Evolutionary conservation across 2,888 invertebrate genomes (phyloP).

Genomic region (Lymantria dispar): DNA sequence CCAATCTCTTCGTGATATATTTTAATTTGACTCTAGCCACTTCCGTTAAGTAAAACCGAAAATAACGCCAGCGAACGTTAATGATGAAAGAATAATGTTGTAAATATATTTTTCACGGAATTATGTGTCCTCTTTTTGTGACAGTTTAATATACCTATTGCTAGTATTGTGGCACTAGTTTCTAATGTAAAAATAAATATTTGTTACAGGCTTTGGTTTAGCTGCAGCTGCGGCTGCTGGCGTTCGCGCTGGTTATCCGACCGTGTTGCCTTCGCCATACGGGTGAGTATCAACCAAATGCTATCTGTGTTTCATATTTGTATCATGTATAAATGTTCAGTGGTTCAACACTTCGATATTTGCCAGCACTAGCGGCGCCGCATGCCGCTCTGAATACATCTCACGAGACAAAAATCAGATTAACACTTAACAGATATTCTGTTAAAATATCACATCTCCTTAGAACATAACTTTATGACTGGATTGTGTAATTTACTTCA

Average conservation of each 20-base stretch:
- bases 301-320: slow-evolving; percentile 48
- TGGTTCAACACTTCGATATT: slow-evolving; percentile 79
- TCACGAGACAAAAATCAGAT: slow-evolving; percentile 82
- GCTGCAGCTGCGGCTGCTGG: slow-evolving; percentile 84
- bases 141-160: slow-evolving; percentile 38
- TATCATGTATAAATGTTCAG: slow-evolving; percentile 76
- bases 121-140: slow-evolving; percentile 44
- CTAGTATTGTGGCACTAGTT: slow-evolving; percentile 12
- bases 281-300: slow-evolving; percentile 85
- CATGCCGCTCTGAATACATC: slow-evolving; percentile 71
- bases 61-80: slow-evolving; percentile 53
- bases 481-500: background rate
- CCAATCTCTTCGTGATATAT: slow-evolving; percentile 70
- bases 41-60: slow-evolving; percentile 74
- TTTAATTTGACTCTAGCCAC: slow-evolving; percentile 66
- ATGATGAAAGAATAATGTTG: slow-evolving; percentile 55
- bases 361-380: slow-evolving; percentile 77
- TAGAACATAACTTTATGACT: background rate
- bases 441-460: too few species aligned
- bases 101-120: slow-evolving; percentile 44
- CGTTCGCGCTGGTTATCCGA: slow-evolving; percentile 90
- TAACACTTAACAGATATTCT: slow-evolving; percentile 1
- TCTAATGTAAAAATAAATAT: slow-evolving; percentile 33
- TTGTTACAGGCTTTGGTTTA: slow-evolving; percentile 73
- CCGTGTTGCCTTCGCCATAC: slow-evolving; percentile 90